phyloP scores from a whole-genome alignment of 2,888 invertebrate genomes.

The Melikaiella ostensackeni region DNA sequence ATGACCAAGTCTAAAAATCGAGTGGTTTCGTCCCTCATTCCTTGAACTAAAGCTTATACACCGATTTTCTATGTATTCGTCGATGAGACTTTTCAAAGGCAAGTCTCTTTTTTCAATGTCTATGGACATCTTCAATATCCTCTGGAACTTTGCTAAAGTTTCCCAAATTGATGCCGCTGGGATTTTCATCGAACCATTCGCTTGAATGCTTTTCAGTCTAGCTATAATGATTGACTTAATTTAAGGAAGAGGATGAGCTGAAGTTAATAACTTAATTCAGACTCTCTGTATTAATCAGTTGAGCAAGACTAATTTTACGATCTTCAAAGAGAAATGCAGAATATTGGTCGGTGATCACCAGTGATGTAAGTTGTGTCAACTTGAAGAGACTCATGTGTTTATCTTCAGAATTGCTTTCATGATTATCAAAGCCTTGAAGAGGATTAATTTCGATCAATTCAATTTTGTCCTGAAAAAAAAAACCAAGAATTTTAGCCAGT shows the following conservation, averaged over 20 bases:
- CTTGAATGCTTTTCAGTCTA: slow-evolving; percentile 6
- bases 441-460: not conserved
- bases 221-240: slow-evolving; percentile 6
- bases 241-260: not conserved
- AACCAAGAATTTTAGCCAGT: not conserved
- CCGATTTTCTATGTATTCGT: not conserved
- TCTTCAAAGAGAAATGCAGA: slow-evolving; percentile 9
- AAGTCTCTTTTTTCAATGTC: not conserved
- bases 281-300: slow-evolving; percentile 17
- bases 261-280: slow-evolving; percentile 29
- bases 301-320: slow-evolving; percentile 28
- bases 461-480: not conserved
- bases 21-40: slow-evolving; percentile 44
- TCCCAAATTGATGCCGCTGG: slow-evolving; percentile 33
- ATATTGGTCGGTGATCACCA: not conserved
- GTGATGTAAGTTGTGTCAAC: not conserved
- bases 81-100: slow-evolving; percentile 10
- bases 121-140: slow-evolving; percentile 12
- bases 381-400: not conserved
- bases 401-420: not conserved
- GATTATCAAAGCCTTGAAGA: not conserved
- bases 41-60: slow-evolving; percentile 18
- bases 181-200: slow-evolving; percentile 11
- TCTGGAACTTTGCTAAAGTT: slow-evolving; percentile 8
- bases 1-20: slow-evolving; percentile 54